Base-by-base conservation (phyloP, 2,113 vertebrate species). In the Triplophysa siluroides region DNA sequence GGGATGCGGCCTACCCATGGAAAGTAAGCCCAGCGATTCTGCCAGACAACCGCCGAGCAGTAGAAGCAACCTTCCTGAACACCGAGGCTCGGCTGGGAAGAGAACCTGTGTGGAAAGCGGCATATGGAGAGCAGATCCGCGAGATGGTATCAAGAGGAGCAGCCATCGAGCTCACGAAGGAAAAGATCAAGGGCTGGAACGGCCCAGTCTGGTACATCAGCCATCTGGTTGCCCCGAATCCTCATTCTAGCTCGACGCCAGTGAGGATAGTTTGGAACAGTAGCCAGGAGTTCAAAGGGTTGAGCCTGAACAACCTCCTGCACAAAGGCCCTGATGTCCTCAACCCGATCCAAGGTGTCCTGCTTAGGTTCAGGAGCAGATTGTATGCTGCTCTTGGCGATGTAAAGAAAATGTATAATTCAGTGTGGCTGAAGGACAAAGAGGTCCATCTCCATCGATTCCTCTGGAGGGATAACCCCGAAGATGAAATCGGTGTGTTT, bases 211-310 rank as follows among this genome's bases (percentile, higher is more conserved):
- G 33, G 33, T 33, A 33, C 4, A 33, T 33, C 4, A 33, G 5
- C 33, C 33, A 33, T 33, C 33, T 33, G 33, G 33, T 33, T 33
- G 33, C 33, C 5, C 33, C 33, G 33, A 78, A 78, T 52, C 77
- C 77, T 19, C 77, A 78, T 33, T 78, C 77, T 19, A 43, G 24
- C 50, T 24, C 66, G 3, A 78, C 65, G 24, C 77, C 77, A 54
- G 66, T 78, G 64, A 67, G 66, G n/a, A 52, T 78, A 24, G 77
- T 78, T 21, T 78, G 77, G 77, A 69, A 78, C 23, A 78, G 77
- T 56, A 79, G 77, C 56, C 77, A 79, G 54, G 67, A 79, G 52
- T 79, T 69, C 6, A 70, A 33, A 52, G 77, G 77, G n/a, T 19
- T 79, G 47, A 79, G 77, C 41, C 26, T 79, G 24, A 70, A 79